phyloP scores from a whole-genome alignment of 2,113 vertebrate genomes.

The Hucho hucho region DNA sequence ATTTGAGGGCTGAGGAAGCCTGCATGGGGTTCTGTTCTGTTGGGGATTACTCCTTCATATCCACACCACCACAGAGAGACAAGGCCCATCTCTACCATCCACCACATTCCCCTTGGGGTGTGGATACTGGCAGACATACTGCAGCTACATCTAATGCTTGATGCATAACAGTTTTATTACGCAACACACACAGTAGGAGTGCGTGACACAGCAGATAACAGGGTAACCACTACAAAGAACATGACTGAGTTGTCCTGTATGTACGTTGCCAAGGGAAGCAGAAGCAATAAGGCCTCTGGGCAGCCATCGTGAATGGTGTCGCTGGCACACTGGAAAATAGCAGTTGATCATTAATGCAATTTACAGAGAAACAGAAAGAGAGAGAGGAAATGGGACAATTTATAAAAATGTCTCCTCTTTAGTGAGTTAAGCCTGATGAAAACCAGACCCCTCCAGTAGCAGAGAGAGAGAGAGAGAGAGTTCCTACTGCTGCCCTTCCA shows the following conservation, averaged over 20 bases:
- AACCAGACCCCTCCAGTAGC: constrained; percentile 59
- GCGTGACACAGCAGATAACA: neutral
- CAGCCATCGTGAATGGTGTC: constrained; percentile 24
- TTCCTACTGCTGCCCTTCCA: constrained; percentile 25
- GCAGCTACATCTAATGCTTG: neutral
- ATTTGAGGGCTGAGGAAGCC: too few species aligned
- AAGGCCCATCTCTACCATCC: neutral
- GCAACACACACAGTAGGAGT: neutral
- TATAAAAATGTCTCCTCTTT: constrained; percentile 49
- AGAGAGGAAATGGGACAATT: constrained; percentile 47
- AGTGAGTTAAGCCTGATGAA: constrained; percentile 41
- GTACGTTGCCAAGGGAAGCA: neutral
- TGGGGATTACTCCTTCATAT: too few species aligned
- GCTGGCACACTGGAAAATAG: constrained; percentile 34
- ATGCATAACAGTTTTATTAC: neutral
- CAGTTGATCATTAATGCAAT: constrained; percentile 49
- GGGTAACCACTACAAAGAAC: neutral
- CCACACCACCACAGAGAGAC: too few species aligned
- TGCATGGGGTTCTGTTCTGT: too few species aligned
- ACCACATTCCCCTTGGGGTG: neutral
- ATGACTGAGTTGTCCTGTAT: neutral
- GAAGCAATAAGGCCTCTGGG: too few species aligned
- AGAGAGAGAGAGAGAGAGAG: constrained; percentile 10
- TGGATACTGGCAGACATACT: neutral
- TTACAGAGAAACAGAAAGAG: constrained; percentile 8